phyloP scores from a whole-genome alignment of 2,797 vertebrate species.

The Sebastes goodei region DNA sequence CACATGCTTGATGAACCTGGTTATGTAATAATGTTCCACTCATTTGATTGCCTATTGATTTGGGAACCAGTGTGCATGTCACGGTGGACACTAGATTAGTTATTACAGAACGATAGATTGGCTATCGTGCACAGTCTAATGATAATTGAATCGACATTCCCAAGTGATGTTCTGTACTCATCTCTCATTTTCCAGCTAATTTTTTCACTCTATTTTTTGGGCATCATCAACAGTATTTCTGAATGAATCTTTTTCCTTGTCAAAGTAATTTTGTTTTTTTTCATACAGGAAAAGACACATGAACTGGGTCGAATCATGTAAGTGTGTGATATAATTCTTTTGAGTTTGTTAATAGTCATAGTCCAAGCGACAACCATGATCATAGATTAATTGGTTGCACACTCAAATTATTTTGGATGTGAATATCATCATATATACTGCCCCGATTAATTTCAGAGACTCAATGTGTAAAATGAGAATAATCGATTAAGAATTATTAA shows the following conservation, averaged over 20 bases:
- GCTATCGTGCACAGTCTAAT: constrained; percentile 18
- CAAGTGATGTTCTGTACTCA: not conserved
- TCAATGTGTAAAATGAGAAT: not conserved
- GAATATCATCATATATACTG: not conserved
- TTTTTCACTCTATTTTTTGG: not conserved
- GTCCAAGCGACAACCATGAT: not conserved
- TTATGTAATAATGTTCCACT: constrained; percentile 63
- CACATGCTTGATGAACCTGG: constrained; percentile 31
- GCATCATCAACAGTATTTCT: not conserved
- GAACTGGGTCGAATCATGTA: constrained; percentile 76
- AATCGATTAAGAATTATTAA: not conserved
- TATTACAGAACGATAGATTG: constrained; percentile 45
- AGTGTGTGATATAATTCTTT: constrained; percentile 55
- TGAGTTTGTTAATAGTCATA: not conserved
- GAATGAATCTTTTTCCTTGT: not conserved
- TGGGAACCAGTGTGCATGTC: constrained; percentile 10
- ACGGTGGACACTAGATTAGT: constrained; percentile 13
- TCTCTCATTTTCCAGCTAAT: not conserved
- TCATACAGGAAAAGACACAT: constrained; percentile 67
- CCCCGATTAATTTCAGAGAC: not conserved
- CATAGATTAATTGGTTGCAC: not conserved
- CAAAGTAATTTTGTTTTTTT: constrained; percentile 15
- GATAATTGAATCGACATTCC: constrained; percentile 26
- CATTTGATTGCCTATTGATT: constrained; percentile 62
- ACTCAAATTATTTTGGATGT: not conserved